These are phyloP conservation scores for Collichthys lucidus DNA, from an alignment of 2,113 vertebrate species.

Conservation along the genomic window DNA sequence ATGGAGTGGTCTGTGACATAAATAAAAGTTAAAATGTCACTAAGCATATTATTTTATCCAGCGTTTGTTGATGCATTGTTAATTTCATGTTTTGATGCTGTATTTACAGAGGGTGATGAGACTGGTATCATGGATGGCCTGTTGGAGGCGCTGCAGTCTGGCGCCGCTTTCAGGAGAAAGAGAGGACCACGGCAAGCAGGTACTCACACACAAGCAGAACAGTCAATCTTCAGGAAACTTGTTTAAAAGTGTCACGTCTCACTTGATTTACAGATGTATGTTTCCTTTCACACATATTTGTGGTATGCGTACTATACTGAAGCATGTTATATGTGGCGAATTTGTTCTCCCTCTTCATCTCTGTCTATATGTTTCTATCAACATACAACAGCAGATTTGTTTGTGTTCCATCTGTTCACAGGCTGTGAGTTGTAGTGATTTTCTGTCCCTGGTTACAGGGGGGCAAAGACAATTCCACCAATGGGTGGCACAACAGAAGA, in stretches of 20 bases:
- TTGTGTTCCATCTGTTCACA: slow-evolving; percentile 66
- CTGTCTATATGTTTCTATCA: slow-evolving; percentile 39
- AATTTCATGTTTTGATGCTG: slow-evolving; percentile 27
- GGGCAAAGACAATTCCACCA: slow-evolving; percentile 29
- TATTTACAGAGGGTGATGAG: slow-evolving; percentile 84
- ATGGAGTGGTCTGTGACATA: background rate
- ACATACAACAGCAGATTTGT: slow-evolving; percentile 54
- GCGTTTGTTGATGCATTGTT: slow-evolving; percentile 16
- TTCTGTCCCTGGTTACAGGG: slow-evolving; percentile 28
- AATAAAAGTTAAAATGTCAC: slow-evolving; percentile 8
- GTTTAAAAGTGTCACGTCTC: slow-evolving; percentile 27
- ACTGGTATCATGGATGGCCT: slow-evolving; percentile 88
- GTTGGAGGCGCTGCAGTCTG: slow-evolving; percentile 85
- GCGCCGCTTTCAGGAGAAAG: slow-evolving; percentile 87
- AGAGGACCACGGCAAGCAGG: slow-evolving; percentile 87
- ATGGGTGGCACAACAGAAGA: slow-evolving; percentile 47
- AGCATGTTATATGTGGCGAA: slow-evolving; percentile 2
- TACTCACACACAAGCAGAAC: slow-evolving; percentile 46
- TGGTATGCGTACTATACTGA: background rate
- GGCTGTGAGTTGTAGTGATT: slow-evolving; percentile 26
- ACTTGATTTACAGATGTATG: slow-evolving; percentile 24
- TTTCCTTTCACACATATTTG: slow-evolving; percentile 24
- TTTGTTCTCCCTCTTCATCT: slow-evolving; percentile 11
- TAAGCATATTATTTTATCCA: slow-evolving; percentile 14
- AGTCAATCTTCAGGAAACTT: slow-evolving; percentile 35